Evolutionary conservation across 2,113 vertebrate species (phyloP), one percentile per base, ranked within the genome.

Genomic region (Charadrius vociferus): DNA sequence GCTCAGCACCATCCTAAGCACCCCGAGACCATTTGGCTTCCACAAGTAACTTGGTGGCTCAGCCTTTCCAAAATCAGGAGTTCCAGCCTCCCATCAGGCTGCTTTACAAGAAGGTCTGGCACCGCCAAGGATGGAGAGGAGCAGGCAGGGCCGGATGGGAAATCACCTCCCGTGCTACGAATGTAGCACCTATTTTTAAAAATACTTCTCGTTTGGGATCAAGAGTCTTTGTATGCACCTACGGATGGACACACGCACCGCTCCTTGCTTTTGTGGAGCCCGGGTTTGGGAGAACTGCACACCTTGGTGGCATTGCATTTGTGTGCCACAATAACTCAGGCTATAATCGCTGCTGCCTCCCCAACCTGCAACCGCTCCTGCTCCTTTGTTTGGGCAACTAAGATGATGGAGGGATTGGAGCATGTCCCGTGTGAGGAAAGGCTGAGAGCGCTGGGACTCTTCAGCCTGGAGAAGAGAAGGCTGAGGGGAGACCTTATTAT

Each of bases 221-320:
- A 22, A 45, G 27, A 3, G 30, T 24, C 30, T 45, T 19, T 41
- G 80, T 1, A 6, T 1, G 30, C 58, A 19, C 9, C 26, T 20
- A 3, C 3, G 30, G 52, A 49, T 11, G n/a, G 37, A 19, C 47
- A 16, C 1, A 5, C 3, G 0, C 4, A 0, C 29, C 14, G 56
- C 39, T 58, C 3, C 41, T 47, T 16, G 36, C 22, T 29, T 56
- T 29, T 14, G 29, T 12, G 47, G 41, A 79, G 81, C 56, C 34
- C 0, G 1, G 21, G 16, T 36, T 6, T 30, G 81, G 32, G 36
- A 45, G 11, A 12, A 10, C 2, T 24, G 18, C 10, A 18, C 49
- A 29, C 45, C 49, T 79, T 36, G 32, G 3, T 2, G 26, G 10
- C 41, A 22, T 13, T 15, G 3, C 27, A 2, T 6, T 10, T 8